Evolutionary conservation across 2,888 invertebrate genomes (phyloP).

Genomic region (Morpho helenor): DNA sequence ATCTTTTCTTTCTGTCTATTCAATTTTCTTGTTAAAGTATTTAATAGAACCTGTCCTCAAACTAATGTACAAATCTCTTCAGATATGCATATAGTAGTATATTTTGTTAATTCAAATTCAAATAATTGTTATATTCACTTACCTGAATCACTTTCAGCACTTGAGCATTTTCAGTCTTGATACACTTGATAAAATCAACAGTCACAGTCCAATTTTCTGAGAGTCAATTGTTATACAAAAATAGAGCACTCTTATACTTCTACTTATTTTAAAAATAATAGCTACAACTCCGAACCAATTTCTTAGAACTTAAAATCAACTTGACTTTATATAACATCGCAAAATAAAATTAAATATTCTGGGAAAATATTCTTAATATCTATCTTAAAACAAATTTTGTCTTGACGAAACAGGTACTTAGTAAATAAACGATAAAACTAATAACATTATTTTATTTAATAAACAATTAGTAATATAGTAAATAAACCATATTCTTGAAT

Average conservation of each 20-base stretch:
- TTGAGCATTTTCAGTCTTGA: conserved; percentile 2
- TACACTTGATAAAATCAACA: not conserved
- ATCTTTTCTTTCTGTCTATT: too few species aligned
- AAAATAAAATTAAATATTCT: not conserved
- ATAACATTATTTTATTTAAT: conserved; percentile 30
- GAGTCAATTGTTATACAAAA: conserved; percentile 3
- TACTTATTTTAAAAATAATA: not conserved
- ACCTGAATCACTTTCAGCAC: conserved; percentile 5
- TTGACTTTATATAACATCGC: not conserved
- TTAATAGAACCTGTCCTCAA: too few species aligned
- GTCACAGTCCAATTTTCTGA: conserved; percentile 2
- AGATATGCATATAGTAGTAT: too few species aligned
- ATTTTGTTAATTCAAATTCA: too few species aligned
- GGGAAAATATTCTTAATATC: not conserved
- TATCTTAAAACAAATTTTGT: conserved; percentile 25
- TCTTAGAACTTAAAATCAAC: not conserved
- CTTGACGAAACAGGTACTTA: conserved; percentile 49
- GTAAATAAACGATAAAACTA: conserved; percentile 19
- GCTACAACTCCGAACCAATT: not conserved
- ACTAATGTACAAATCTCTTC: too few species aligned
- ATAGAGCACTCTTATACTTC: not conserved
- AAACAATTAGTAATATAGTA: conserved; percentile 43
- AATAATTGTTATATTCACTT: not conserved
- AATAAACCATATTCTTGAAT: conserved; percentile 25
- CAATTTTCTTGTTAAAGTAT: too few species aligned